Percentiles rank a stretch among this genome's conserved stretches.
These are phyloP conservation scores for Erythrocercus mccallii DNA, from an alignment of 2,113 vertebrate species.

Conservation along the genomic window DNA sequence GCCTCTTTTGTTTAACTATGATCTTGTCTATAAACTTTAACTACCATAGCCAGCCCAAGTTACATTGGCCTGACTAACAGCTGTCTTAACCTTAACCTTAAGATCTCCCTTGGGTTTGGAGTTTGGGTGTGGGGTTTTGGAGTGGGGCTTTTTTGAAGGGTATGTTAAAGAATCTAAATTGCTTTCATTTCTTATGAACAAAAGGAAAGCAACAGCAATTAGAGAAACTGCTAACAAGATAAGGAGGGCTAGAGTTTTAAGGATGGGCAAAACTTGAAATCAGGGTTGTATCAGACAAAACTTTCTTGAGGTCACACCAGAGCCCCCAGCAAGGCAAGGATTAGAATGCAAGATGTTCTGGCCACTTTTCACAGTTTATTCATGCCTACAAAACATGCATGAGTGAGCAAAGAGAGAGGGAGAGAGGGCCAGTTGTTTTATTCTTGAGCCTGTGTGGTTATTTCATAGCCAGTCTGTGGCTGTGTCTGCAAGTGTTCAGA, in stretches of 20 bases:
- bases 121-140: background rate
- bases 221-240: background rate
- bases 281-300: background rate
- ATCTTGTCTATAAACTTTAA: background rate
- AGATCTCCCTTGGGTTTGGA: background rate
- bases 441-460: background rate
- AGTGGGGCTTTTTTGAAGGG: accelerated
- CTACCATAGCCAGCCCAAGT: background rate
- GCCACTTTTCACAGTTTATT: background rate
- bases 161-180: background rate
- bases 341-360: background rate
- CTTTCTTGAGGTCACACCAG: background rate
- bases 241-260: background rate
- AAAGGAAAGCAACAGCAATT: background rate
- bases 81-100: background rate
- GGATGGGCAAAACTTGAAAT: background rate
- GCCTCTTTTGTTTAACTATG: background rate
- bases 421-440: background rate
- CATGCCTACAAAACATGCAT: background rate
- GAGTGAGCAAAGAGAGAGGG: background rate
- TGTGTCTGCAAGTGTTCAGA: background rate
- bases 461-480: background rate
- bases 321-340: background rate
- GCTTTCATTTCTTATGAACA: background rate
- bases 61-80: background rate